phyloP scores from a whole-genome alignment of 1,140 invertebrate genomes.

The Tetragonula clypearis region DNA sequence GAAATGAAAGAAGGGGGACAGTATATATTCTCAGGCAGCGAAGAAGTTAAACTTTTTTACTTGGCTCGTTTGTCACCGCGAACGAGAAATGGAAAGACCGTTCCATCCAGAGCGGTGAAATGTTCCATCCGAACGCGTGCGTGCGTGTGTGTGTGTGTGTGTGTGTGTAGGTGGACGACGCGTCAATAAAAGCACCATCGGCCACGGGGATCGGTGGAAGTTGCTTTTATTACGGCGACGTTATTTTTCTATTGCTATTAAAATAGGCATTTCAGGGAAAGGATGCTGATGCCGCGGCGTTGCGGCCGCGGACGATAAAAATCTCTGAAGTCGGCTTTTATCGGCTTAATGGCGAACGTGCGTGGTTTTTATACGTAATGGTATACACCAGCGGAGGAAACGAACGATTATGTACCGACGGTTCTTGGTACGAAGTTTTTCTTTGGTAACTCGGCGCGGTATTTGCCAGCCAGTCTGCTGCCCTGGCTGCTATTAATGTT shows the following conservation, averaged over 20 bases:
- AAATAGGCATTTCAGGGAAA: slow-evolving; percentile 39
- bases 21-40: too few relatives aligned
- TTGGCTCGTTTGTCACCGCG: background rate
- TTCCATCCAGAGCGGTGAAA: background rate
- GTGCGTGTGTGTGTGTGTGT: too few relatives aligned
- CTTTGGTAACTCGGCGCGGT: background rate
- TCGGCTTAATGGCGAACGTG: slow-evolving; percentile 7
- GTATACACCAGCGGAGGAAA: background rate
- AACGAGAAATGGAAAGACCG: background rate
- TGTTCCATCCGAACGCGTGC: background rate
- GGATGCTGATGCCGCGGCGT: slow-evolving; percentile 32
- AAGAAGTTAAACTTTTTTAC: too few relatives aligned
- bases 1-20: too few relatives aligned
- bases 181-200: slow-evolving; percentile 37
- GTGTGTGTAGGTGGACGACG: background rate
- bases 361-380: background rate
- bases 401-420: slow-evolving; percentile 32
- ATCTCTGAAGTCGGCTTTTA: slow-evolving; percentile 39
- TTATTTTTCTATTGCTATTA: slow-evolving; percentile 54
- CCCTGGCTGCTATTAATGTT: slow-evolving; percentile 16
- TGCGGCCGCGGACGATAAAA: slow-evolving; percentile 31
- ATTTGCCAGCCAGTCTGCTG: background rate
- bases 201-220: slow-evolving; percentile 6
- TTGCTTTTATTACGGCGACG: slow-evolving; percentile 37
- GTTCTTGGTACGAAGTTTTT: slow-evolving; percentile 26